Evolutionary conservation across 2,888 invertebrate genomes (phyloP).

Genomic region (Cantharis rustica): DNA sequence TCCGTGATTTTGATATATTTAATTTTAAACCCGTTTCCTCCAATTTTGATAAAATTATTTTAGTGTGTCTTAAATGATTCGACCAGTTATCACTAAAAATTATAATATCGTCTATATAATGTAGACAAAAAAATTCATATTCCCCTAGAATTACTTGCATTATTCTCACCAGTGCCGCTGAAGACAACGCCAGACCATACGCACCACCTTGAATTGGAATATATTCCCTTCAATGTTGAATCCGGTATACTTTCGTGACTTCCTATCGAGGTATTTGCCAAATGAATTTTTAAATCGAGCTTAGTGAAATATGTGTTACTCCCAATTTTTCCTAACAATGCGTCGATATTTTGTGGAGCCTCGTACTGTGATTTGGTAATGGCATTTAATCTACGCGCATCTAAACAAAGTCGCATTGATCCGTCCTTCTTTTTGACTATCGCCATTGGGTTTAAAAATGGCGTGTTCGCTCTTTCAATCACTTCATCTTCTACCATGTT

Average conservation of each 20-base stretch:
- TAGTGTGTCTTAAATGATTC: not conserved
- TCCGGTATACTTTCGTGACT: conserved; percentile 2
- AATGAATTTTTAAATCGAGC: conserved; percentile 11
- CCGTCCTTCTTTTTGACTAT: conserved; percentile 10
- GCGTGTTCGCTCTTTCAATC: not conserved
- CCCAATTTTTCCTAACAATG: not conserved
- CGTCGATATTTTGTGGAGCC: not conserved
- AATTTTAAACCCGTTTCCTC: not conserved
- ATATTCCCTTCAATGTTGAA: conserved; percentile 1
- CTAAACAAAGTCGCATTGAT: not conserved
- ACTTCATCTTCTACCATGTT: not conserved
- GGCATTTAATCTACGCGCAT: conserved; percentile 1
- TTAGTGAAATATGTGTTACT: not conserved
- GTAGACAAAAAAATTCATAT: conserved; percentile 8
- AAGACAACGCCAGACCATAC: not conserved
- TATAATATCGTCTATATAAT: not conserved
- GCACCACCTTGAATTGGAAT: too few relatives aligned
- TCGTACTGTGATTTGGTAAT: not conserved
- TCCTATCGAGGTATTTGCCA: too few relatives aligned
- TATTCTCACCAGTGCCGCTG: not conserved
- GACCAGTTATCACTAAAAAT: too few relatives aligned
- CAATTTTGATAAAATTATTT: not conserved
- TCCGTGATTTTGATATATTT: not conserved
- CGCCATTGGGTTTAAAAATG: conserved; percentile 7
- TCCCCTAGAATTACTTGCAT: conserved; percentile 3